Evolutionary conservation across 2,888 invertebrate species (phyloP).

Genomic region (Cryptocephalus moraei): DNA sequence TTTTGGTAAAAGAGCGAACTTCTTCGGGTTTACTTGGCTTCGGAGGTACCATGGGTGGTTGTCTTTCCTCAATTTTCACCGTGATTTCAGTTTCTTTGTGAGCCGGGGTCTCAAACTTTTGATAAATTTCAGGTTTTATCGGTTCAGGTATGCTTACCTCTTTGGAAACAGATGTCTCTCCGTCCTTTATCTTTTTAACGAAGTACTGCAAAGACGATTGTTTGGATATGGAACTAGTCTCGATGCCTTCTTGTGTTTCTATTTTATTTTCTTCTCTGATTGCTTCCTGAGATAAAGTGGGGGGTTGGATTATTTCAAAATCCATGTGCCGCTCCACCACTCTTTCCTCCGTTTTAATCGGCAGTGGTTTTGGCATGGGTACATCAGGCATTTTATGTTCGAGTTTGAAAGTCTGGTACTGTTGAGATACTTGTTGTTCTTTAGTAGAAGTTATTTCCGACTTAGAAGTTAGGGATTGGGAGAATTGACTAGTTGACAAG

Average conservation of each 20-base stretch:
- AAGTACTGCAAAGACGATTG: constrained; percentile 57
- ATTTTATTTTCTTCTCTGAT: constrained; percentile 20
- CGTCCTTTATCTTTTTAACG: constrained; percentile 50
- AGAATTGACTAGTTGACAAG: constrained; percentile 20
- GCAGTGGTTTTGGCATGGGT: constrained; percentile 24
- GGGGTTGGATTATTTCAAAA: constrained; percentile 20
- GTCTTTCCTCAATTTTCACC: constrained; percentile 22
- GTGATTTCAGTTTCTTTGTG: constrained; percentile 26
- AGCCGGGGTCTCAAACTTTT: constrained; percentile 34
- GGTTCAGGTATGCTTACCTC: constrained; percentile 32
- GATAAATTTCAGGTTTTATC: constrained; percentile 35
- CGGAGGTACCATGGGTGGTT: constrained; percentile 21
- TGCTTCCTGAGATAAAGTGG: constrained; percentile 10
- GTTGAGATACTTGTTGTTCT: constrained; percentile 31
- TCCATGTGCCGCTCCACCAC: constrained; percentile 22
- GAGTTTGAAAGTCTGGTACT: constrained; percentile 31
- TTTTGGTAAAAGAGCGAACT: not conserved
- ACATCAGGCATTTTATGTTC: constrained; percentile 31
- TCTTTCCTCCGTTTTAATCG: constrained; percentile 13
- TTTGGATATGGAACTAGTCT: constrained; percentile 51
- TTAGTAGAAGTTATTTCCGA: constrained; percentile 30
- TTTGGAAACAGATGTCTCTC: constrained; percentile 35
- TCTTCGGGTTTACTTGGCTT: constrained; percentile 12
- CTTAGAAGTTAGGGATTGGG: constrained; percentile 26
- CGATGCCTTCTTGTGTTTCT: constrained; percentile 34